Conservation (phyloP, 2,888 invertebrate genomes). For the Trachelus troglodyta region DNA sequence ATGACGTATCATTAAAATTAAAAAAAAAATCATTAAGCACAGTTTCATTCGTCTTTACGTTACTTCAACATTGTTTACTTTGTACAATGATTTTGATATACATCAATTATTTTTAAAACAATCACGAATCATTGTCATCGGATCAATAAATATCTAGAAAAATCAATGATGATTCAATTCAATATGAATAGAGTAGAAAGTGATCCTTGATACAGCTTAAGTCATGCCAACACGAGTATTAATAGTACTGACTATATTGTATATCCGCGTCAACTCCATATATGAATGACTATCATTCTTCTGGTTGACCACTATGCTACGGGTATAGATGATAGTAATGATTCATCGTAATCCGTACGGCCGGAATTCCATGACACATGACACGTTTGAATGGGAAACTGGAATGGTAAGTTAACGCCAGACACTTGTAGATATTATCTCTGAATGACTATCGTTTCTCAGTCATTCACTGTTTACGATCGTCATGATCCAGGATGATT, state of each 20-base stretch:
- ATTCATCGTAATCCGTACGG: neutral
- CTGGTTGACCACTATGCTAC: neutral
- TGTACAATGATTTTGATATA: neutral
- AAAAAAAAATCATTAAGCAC: neutral
- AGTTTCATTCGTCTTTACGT: neutral
- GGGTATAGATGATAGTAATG: neutral
- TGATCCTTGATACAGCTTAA: neutral
- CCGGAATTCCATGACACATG: slow-evolving; percentile 4
- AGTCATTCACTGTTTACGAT: slow-evolving; percentile 1
- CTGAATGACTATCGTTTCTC: neutral
- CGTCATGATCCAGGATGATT: neutral
- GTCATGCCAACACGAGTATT: neutral
- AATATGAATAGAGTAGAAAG: neutral
- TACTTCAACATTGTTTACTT: neutral
- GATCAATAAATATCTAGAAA: neutral
- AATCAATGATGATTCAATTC: neutral
- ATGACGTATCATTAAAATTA: neutral
- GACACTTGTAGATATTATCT: neutral
- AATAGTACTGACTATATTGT: neutral
- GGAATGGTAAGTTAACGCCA: slow-evolving; percentile 24
- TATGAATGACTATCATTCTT: neutral
- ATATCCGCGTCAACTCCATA: neutral
- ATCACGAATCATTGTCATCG: neutral
- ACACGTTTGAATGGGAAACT: slow-evolving; percentile 33
- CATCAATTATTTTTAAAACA: neutral